A percentile compares a stretch with the other conserved stretches of the same genome.
Conservation (phyloP, 2,113 vertebrate species). For the Serilophus lunatus region DNA sequence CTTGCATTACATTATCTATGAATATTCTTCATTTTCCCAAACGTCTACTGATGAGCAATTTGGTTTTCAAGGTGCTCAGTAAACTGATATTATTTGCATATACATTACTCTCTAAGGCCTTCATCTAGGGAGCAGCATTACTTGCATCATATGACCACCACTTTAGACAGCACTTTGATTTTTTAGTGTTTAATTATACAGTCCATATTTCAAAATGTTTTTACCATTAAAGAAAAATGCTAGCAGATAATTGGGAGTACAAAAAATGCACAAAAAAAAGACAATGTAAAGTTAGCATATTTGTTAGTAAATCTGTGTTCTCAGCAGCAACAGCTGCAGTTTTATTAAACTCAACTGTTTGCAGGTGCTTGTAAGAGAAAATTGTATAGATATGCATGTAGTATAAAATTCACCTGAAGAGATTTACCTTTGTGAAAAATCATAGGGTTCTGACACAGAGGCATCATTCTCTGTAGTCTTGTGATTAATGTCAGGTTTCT, state of each 20-base stretch:
- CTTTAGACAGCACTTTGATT: slow-evolving; percentile 32
- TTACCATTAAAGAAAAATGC: neutral
- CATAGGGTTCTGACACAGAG: neutral
- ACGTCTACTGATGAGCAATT: slow-evolving; percentile 41
- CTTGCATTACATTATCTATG: neutral
- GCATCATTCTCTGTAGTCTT: neutral
- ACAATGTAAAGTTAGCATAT: neutral
- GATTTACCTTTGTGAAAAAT: neutral
- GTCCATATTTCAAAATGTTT: slow-evolving; percentile 24
- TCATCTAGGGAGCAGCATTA: slow-evolving; percentile 1
- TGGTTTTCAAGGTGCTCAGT: slow-evolving; percentile 45
- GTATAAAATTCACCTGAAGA: neutral
- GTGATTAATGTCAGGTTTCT: slow-evolving; percentile 17
- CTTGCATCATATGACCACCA: neutral
- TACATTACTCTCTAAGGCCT: slow-evolving; percentile 9
- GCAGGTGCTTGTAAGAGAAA: slow-evolving; percentile 28
- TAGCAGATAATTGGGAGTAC: neutral
- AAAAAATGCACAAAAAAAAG: neutral
- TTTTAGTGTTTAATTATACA: slow-evolving; percentile 39
- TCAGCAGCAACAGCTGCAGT: slow-evolving; percentile 40
- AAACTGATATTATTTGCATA: slow-evolving; percentile 49
- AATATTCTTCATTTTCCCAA: slow-evolving; percentile 42
- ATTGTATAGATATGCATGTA: neutral
- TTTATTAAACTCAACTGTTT: slow-evolving; percentile 53
- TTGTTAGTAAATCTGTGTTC: slow-evolving; percentile 28